Percentiles rank a stretch among this genome's conserved stretches.
Evolutionary conservation across 2,113 vertebrate genomes (phyloP).

Genomic region (Oryzias javanicus): DNA sequence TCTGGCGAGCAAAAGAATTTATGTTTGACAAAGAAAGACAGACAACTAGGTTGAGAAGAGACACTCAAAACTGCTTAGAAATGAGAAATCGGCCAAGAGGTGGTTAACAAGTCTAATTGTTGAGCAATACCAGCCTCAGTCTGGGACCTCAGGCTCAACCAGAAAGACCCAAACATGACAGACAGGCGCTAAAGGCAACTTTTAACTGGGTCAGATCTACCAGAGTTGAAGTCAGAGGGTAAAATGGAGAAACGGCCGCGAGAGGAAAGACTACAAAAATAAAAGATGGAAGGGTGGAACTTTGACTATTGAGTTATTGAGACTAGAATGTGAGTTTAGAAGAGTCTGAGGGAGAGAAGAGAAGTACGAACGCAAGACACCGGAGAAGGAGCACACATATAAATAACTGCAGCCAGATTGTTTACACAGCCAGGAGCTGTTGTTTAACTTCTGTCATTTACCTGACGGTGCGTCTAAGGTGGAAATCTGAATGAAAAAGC

Average conservation of each 20-base stretch:
- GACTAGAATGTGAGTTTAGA: constrained; percentile 39
- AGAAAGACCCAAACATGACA: constrained; percentile 31
- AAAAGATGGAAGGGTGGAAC: constrained; percentile 48
- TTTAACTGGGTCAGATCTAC: constrained; percentile 71
- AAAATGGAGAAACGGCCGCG: constrained; percentile 22
- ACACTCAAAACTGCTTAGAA: constrained; percentile 58
- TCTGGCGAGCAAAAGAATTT: constrained; percentile 10
- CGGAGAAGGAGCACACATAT: constrained; percentile 1
- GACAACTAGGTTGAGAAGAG: constrained; percentile 47
- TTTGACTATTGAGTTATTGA: too few species aligned
- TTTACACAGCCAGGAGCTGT: constrained; percentile 52
- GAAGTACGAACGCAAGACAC: neutral
- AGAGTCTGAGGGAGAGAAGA: constrained; percentile 13
- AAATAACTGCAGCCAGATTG: constrained; percentile 47
- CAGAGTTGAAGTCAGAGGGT: constrained; percentile 58
- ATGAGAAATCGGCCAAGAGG: constrained; percentile 66
- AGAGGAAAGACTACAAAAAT: constrained; percentile 55
- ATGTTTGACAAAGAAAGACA: constrained; percentile 22
- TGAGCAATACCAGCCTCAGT: constrained; percentile 58
- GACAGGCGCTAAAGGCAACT: constrained; percentile 51
- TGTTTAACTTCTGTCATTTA: constrained; percentile 51
- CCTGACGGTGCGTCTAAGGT: constrained; percentile 27
- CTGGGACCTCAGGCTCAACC: constrained; percentile 39
- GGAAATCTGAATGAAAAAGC: constrained; percentile 13
- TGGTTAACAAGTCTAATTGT: constrained; percentile 68